Evolutionary conservation across 2,113 vertebrate genomes (phyloP).

Genomic region (Rhabdomys dilectus): DNA sequence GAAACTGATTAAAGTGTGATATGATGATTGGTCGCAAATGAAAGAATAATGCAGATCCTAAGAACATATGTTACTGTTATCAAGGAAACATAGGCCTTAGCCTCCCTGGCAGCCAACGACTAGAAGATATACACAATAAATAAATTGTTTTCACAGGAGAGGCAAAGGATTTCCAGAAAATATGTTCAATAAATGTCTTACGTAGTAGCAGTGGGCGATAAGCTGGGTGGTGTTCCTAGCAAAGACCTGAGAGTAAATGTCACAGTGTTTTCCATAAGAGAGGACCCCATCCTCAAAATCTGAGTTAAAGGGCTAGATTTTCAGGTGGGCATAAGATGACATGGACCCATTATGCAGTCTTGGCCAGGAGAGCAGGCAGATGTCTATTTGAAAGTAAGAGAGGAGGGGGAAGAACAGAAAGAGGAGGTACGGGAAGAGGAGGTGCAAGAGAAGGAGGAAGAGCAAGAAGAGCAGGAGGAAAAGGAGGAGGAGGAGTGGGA

Average conservation of each 20-base stretch:
- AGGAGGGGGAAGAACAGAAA: background rate
- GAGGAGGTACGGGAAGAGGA: background rate
- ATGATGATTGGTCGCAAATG: background rate
- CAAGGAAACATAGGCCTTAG: background rate
- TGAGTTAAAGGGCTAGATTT: background rate
- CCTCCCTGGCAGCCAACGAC: background rate
- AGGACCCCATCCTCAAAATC: background rate
- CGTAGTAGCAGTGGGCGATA: accelerated
- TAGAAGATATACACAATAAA: background rate
- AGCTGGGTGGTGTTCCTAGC: background rate
- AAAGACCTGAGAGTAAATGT: background rate
- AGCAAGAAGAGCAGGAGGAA: background rate
- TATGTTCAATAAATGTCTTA: background rate
- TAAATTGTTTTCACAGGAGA: background rate
- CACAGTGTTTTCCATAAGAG: background rate
- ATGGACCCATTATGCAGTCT: accelerated
- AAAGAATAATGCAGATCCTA: background rate
- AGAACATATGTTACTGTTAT: background rate
- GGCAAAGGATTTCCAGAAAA: background rate
- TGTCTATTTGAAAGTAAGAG: background rate
- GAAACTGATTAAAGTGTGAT: background rate
- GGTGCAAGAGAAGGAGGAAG: background rate
- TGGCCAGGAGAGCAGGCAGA: accelerated
- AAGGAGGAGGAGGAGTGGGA: accelerated
- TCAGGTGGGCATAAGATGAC: background rate